Base-by-base conservation (phyloP, 2,113 vertebrate genomes). In the Myiagra hebetior region DNA sequence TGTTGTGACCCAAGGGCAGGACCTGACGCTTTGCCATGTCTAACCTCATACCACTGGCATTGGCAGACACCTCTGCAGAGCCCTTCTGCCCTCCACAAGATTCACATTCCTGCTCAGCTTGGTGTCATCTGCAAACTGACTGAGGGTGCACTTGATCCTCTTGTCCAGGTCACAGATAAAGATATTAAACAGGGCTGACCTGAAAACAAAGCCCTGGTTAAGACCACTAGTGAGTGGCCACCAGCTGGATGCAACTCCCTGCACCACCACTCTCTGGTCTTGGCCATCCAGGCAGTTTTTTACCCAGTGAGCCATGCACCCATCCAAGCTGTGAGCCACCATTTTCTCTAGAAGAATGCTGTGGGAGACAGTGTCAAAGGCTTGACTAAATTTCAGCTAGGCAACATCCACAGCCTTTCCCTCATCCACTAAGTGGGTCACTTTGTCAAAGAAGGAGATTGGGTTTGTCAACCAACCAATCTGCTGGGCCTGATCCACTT, bases 291-390 rank as follows among this genome's bases (percentile, higher is more conserved):
- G 41, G 15, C 20, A 49, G 15, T 4, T 75, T 82, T 63, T 56
- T n/a, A n/a, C 12, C 8, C 28, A 41, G 42, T 49, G n/a, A 56
- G 30, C 10, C 19, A 46, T 10, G 11, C 7, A 47, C 6, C 24
- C 15, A 19, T 20, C 28, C 42, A 41, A 41, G 19, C 12, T 0
- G 0, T 4, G 4, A 65, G 24, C 19, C 3, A 15, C 13, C 24
- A 30, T 41, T 75, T 85, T 57, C 15, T 41, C 13, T 10, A 65
- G 52, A 57, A 57, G 24, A 57, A 41, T 35, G 10, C 17, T n/a
- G 17, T 22, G 35, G 30, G 10, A 47, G 28, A 28, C 19, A 47
- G 15, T 47, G 30, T 65, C 12, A 67, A 28, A 75, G 13, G 10
- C 10, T 57, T 23, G 52, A 30, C 24, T 57, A 24, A 65, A 65